Conservation (phyloP, 2,888 invertebrate genomes). For the Lasioglossum marginatum region DNA sequence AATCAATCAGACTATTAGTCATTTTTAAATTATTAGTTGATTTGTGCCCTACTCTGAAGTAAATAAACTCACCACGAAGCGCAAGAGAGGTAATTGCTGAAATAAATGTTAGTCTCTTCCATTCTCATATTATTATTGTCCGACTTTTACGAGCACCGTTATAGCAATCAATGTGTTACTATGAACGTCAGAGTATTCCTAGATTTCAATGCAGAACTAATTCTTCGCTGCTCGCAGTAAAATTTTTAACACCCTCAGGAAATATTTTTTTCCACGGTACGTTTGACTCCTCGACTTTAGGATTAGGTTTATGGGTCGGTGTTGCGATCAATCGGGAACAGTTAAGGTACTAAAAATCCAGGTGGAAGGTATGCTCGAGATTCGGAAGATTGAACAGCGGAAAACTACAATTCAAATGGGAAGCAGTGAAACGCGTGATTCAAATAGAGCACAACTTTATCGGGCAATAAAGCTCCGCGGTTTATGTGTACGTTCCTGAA, state of each 20-base stretch:
- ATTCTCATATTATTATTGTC: neutral
- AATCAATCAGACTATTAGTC: no score
- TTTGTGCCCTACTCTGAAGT: no score
- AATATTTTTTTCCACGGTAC: neutral
- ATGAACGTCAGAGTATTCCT: neutral
- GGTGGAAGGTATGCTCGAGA: neutral
- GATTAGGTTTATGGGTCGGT: neutral
- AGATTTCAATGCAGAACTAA: neutral
- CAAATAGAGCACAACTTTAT: conserved; percentile 34
- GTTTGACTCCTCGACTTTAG: no score
- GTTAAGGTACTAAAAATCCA: conserved; percentile 13
- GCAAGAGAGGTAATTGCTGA: neutral
- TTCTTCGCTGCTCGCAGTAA: neutral
- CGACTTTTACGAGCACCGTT: neutral
- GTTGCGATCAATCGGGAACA: neutral
- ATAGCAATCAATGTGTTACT: neutral
- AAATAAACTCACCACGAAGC: neutral
- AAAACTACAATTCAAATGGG: conserved; percentile 9
- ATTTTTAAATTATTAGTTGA: no score
- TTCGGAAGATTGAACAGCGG: conserved; percentile 17
- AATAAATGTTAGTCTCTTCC: neutral
- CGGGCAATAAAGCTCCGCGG: conserved; percentile 33
- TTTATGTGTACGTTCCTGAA: conserved; percentile 37
- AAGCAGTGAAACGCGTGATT: conserved; percentile 24
- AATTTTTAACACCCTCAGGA: neutral